These are phyloP conservation scores for Clarias gariepinus DNA, from an alignment of 2,113 vertebrate genomes.

Conservation along the genomic window DNA sequence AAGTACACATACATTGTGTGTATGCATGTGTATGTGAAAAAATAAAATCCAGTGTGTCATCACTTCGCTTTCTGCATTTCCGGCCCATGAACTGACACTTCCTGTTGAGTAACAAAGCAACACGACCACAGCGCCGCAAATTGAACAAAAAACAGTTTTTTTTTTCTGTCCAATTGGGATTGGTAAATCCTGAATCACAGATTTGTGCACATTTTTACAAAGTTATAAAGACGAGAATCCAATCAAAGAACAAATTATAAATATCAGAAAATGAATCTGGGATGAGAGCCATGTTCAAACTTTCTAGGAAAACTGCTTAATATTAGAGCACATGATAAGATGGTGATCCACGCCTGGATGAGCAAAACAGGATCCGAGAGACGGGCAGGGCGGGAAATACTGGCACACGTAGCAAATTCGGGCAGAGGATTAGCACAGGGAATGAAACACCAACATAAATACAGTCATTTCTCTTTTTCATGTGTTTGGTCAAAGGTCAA, in stretches of 20 bases:
- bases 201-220: background rate
- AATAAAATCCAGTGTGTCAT: slow-evolving; percentile 39
- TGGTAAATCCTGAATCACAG: background rate
- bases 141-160: background rate
- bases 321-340: background rate
- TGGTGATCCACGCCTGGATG: background rate
- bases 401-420: background rate
- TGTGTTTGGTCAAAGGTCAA: background rate
- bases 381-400: background rate
- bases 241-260: background rate
- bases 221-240: background rate
- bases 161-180: background rate
- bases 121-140: background rate
- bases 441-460: background rate
- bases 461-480: background rate
- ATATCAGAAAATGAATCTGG: background rate
- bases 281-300: background rate
- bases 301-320: background rate
- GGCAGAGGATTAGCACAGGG: background rate
- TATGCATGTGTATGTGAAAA: background rate
- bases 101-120: slow-evolving; percentile 6
- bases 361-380: background rate
- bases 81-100: slow-evolving; percentile 21
- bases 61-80: slow-evolving; percentile 46
- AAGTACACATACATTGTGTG: background rate